Evolutionary conservation across 2,888 invertebrate genomes (phyloP).

Genomic region (Antheraea yamamai): DNA sequence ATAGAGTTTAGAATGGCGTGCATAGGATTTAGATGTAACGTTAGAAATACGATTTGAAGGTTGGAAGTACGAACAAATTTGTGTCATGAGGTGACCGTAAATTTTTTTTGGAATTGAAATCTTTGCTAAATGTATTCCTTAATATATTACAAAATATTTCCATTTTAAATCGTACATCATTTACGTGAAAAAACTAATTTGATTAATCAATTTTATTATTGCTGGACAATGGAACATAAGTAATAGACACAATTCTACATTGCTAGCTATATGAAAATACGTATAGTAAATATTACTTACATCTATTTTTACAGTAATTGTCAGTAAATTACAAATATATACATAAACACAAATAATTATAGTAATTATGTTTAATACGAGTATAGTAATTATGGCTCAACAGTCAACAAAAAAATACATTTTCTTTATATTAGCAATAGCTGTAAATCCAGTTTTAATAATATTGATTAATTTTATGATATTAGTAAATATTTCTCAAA

Average conservation of each 20-base stretch:
- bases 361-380: no score
- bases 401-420: background rate
- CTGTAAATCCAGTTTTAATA: background rate
- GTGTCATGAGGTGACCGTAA: constrained; percentile 10
- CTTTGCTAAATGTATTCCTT: background rate
- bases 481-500: background rate
- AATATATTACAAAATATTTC: background rate
- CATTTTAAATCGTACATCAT: background rate
- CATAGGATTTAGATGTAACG: background rate
- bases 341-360: no score
- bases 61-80: background rate
- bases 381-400: background rate
- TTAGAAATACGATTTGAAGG: background rate
- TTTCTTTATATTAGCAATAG: background rate
- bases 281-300: no score
- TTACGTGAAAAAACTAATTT: background rate
- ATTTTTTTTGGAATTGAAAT: constrained; percentile 4
- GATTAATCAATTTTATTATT: no score
- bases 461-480: background rate
- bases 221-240: no score
- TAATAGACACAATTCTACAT: no score
- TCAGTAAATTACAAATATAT: no score
- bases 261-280: no score
- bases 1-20: background rate
- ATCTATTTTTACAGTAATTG: no score